A percentile compares a stretch with the other conserved stretches of the same genome.
These are phyloP conservation scores for Calosoma granatense DNA, from an alignment of 1,140 invertebrate species.

Conservation along the genomic window DNA sequence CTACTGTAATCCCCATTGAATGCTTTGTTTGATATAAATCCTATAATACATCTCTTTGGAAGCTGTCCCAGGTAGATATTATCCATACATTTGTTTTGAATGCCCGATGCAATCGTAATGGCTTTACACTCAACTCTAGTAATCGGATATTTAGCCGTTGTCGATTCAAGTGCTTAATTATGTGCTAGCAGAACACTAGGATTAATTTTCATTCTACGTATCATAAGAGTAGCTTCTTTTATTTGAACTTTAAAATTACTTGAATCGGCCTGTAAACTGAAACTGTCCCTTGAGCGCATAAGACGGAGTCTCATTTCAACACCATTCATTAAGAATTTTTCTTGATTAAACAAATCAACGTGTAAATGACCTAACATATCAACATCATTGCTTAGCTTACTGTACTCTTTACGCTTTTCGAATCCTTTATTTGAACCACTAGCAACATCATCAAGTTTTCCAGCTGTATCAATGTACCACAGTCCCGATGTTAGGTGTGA, in stretches of 20 bases:
- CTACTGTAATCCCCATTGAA: not conserved
- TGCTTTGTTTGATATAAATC: too few relatives aligned
- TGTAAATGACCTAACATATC: constrained; percentile 23
- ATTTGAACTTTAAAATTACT: constrained; percentile 21
- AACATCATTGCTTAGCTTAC: constrained; percentile 19
- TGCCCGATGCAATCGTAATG: too few relatives aligned
- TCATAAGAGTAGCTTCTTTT: constrained; percentile 28
- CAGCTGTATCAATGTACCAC: too few relatives aligned
- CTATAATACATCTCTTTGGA: too few relatives aligned
- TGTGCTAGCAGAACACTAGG: too few relatives aligned
- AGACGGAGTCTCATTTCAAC: too few relatives aligned
- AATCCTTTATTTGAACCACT: constrained; percentile 24
- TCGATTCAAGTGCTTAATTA: constrained; percentile 27
- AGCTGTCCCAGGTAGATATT: not conserved
- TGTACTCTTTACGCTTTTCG: constrained; percentile 20
- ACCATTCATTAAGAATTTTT: constrained; percentile 33
- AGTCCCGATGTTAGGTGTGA: too few relatives aligned
- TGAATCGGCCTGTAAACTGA: too few relatives aligned
- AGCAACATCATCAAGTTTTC: too few relatives aligned
- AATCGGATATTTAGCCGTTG: constrained; percentile 34
- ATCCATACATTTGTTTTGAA: constrained; percentile 14
- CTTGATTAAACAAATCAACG: too few relatives aligned
- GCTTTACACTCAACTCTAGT: constrained; percentile 32
- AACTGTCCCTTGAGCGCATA: constrained; percentile 28
- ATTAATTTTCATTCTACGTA: too few relatives aligned